Base-by-base conservation (phyloP, 1,140 invertebrate species). In the Drosophila truncata region DNA sequence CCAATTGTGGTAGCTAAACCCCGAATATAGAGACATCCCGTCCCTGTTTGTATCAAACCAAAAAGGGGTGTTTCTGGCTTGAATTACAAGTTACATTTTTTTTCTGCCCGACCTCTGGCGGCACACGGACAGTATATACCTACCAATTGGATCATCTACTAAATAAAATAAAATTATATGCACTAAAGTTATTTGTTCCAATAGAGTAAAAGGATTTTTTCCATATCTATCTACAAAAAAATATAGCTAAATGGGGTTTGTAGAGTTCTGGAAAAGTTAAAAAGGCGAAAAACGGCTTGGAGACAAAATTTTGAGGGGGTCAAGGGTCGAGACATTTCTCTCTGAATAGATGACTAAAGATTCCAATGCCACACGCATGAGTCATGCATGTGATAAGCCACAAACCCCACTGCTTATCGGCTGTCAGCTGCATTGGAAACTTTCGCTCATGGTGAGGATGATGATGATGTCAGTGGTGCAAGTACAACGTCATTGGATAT, bases 381-480 rank as follows among this genome's bases (percentile, higher is more conserved):
- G 65, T 79, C 79, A 83, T 55, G 42, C 39, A 57, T 57, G 31
- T 62, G 47, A 74, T 74, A 73, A 74, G 57, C 42, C 47, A 13
- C 27, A 16, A 13, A 65, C 6, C 25, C 18, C 25, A 11, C 20
- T 14, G 46, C 39, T 72, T 73, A 71, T 71, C 61, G 60, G 37
- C 20, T 41, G 65, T 27, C 54, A 58, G 63, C 55, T 77, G 73
- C 74, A 77, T 42, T 75, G 49, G 52, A 65, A 77, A 77, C 74
- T 77, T 77, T 77, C 74, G 73, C 73, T 47, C 41, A n/a, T 42
- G 35, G 47, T 18, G n/a, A 50, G 33, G 16, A 64, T 64, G 41
- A 50, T 54, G 61, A 77, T 77, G 74, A 77, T 77, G 73, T 77
- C 74, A 77, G 77, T 77, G 74, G 31, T 67, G 62, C 74, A 65